These are phyloP conservation scores for Cynodonichthys magdalenae DNA, from an alignment of 2,797 vertebrate genomes.

Conservation along the genomic window DNA sequence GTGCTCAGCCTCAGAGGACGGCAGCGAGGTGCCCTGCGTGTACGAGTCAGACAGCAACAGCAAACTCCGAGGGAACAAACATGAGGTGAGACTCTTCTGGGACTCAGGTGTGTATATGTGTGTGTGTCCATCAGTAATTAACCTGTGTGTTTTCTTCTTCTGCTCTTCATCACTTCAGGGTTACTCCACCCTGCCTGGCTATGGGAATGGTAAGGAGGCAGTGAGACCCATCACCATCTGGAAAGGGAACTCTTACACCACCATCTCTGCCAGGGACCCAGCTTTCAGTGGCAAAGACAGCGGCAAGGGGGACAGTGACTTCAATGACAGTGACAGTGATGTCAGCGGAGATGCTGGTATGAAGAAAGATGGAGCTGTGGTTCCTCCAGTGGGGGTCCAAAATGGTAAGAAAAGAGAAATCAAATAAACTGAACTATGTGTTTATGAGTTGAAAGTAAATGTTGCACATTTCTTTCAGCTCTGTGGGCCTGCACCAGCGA, in stretches of 20 bases:
- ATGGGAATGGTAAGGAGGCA: slow-evolving; percentile 86
- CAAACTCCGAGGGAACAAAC: slow-evolving; percentile 82
- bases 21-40: slow-evolving; percentile 84
- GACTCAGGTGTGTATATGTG: background rate
- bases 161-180: slow-evolving; percentile 77
- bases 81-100: slow-evolving; percentile 84
- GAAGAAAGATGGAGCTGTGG: slow-evolving; percentile 85
- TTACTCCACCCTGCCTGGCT: slow-evolving; percentile 86
- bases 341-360: slow-evolving; percentile 89
- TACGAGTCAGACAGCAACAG: slow-evolving; percentile 89
- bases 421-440: background rate
- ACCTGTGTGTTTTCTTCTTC: slow-evolving; percentile 27
- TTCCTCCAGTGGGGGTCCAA: slow-evolving; percentile 79
- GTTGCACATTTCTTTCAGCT: slow-evolving; percentile 68
- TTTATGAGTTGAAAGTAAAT: background rate
- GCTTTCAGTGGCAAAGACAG: slow-evolving; percentile 98
- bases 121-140: slow-evolving; percentile 22
- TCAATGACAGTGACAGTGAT: slow-evolving; percentile 96
- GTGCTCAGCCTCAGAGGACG: slow-evolving; percentile 85
- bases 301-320: slow-evolving; percentile 97
- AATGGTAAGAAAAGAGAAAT: slow-evolving; percentile 81
- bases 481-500: slow-evolving; percentile 97
- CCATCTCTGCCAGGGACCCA: slow-evolving; percentile 90
- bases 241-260: slow-evolving; percentile 95
- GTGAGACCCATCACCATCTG: slow-evolving; percentile 90